Base-by-base conservation (phyloP, 2,888 invertebrate genomes). In the Pherbina coryleti region DNA sequence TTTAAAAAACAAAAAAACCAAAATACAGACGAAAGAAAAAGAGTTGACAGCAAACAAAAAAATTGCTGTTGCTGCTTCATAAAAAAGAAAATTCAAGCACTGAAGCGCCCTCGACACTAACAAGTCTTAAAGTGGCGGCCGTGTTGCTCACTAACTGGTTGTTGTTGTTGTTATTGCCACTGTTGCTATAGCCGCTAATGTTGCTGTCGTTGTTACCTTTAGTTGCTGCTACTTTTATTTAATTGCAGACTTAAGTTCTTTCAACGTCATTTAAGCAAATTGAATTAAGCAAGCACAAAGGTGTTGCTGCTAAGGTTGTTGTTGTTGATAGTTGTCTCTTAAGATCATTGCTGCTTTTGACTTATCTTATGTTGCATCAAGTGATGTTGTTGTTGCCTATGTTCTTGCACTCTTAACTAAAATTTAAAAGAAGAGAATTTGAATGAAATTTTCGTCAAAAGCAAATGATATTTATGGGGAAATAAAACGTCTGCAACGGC, bases 171-270 rank as follows among this genome's bases (percentile, higher is more conserved):
- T 14, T 44, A 49, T 44, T 67, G 49, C 25, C n/a, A 44, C 22
- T 67, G 44, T 3, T 49, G 67, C 34, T 34, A 4, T 14, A 8
- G 11, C 62, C 9, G 62, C 62, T 28, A 28, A 22, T 44, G 49
- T 67, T 67, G 44, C 17, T 67, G 37, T 67, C 44, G 67, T 49
- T 19, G 44, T 49, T 67, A 22, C 14, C 44, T 44, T 37, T 49
- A 3, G 25, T 44, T 57, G 55, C 34, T 31, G 55, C 19, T 55
- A n/a, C 14, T 57, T 19, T 49, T 34, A 55, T 71, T 67, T 49
- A 66, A 70, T 70, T 70, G 70, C 70, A 70, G 70, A 28, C 70
- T 70, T 70, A 53, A 70, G 70, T 70, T 70, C 70, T 70, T 28
- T 70, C 70, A 25, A n/a, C 70, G 49, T 69, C 70, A 70, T 53